These are phyloP conservation scores for Zaprionus taronus DNA, from an alignment of 1,140 invertebrate species.

Conservation along the genomic window DNA sequence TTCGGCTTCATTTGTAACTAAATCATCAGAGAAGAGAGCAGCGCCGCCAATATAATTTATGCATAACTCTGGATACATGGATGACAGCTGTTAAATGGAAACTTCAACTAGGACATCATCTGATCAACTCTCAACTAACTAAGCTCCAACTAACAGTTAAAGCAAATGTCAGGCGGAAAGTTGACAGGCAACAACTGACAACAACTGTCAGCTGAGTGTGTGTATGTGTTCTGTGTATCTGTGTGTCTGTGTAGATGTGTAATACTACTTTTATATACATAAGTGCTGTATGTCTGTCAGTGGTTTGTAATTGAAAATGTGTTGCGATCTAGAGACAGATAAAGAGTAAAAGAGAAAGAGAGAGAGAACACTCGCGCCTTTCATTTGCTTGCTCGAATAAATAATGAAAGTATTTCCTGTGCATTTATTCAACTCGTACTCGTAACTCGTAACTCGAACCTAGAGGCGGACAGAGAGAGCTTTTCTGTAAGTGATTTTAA, in stretches of 20 bases:
- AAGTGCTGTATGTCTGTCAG: conserved; percentile 17
- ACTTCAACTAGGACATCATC: conserved; percentile 18
- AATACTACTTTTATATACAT: conserved; percentile 48
- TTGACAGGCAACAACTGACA: conserved; percentile 5
- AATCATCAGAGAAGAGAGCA: conserved; percentile 35
- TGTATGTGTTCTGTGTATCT: too few relatives aligned
- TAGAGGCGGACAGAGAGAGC: conserved; percentile 42
- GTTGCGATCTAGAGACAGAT: conserved; percentile 31
- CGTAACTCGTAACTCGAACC: neutral
- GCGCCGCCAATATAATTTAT: neutral
- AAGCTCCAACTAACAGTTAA: conserved; percentile 3
- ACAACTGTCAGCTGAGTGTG: neutral
- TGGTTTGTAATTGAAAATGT: conserved; percentile 44
- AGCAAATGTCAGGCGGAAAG: conserved; percentile 5
- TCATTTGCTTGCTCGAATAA: conserved; percentile 21
- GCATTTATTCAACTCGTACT: conserved; percentile 44
- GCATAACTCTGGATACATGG: neutral
- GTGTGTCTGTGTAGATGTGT: conserved; percentile 28
- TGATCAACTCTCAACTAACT: conserved; percentile 20
- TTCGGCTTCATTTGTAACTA: conserved; percentile 62
- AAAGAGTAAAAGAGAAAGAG: neutral
- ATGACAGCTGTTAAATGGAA: neutral
- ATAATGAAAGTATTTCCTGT: conserved; percentile 38
- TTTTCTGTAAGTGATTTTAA: conserved; percentile 56
- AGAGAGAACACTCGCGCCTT: conserved; percentile 18